Conservation (phyloP, 2,113 vertebrate species). For the Chaetodon auriga region DNA sequence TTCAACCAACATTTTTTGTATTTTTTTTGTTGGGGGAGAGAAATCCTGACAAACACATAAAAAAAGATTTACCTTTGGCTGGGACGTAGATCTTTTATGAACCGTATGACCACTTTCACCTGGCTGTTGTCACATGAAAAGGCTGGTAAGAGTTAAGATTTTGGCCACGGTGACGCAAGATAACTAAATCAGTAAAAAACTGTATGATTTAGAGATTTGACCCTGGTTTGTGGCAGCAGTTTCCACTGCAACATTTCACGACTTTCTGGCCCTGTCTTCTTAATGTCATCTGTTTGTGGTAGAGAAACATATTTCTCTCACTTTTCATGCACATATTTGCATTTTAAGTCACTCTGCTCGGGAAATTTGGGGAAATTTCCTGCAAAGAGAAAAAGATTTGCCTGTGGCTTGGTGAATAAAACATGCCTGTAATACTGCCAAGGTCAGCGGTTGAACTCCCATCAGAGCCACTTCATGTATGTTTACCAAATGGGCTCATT, state of each 20-base stretch:
- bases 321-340: slow-evolving; percentile 40
- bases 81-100: neutral
- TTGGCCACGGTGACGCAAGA: too few species aligned
- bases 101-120: neutral
- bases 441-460: slow-evolving; percentile 41
- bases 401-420: slow-evolving; percentile 52
- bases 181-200: too few species aligned
- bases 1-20: neutral
- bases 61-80: neutral
- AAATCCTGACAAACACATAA: neutral
- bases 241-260: neutral
- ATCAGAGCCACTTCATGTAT: neutral
- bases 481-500: slow-evolving; percentile 6
- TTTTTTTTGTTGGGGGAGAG: neutral
- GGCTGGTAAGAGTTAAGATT: neutral
- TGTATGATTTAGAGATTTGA: neutral
- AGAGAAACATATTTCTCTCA: slow-evolving; percentile 15
- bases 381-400: slow-evolving; percentile 16
- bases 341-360: slow-evolving; percentile 19
- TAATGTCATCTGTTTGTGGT: neutral
- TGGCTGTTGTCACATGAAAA: neutral
- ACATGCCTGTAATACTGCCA: slow-evolving; percentile 24
- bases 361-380: slow-evolving; percentile 33
- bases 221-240: neutral
- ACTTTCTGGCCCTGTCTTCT: neutral